Evolutionary conservation across 2,888 invertebrate species (phyloP), one percentile per base, ranked within the genome.

Genomic region (Coleophora flavipennella): DNA sequence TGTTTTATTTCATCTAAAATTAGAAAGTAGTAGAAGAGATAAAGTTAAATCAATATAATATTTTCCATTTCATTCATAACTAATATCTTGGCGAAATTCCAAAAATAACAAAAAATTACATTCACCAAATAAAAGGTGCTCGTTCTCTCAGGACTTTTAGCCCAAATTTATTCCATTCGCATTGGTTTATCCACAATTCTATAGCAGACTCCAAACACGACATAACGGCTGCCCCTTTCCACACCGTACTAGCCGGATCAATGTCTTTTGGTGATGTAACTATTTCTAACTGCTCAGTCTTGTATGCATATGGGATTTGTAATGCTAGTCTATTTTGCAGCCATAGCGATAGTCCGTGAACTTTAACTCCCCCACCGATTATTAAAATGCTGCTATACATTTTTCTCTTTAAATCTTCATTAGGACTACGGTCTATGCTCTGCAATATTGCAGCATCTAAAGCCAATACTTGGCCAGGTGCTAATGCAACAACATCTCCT

Each of bases 221-320:
- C 88, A 97, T 90, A 8, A 97, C 93, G 0, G 96, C 92, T 1
- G 96, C 97, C 0, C 97, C 97, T 69, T 97, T 97, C 97, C 97
- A 97, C 0, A 93, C 89, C 0, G 94, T 93, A 83, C 94, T 91
- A 1, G 93, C 90, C 0, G 96, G 92, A 70, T 97, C 96, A 86
- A 96, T 93, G 57, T 97, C 97, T 70, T 96, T 95, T 0, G 95
- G 94, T 46, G 92, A 91, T 0, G 93, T 94, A 33, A 96, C 93
- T 40, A 97, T 94, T 68, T 97, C 97, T 55, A 95, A 74, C 76
- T 93, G 91, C 61, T 94, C 92, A 83, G 91, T 89, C 67, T 93
- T 87, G 59, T 91, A 93, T 51, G 90, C 85, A 53, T 91, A 90
- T 0, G 95, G 94, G 53, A 94, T 93, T 70, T 95, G 94, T 40